Percentiles rank a stretch among this genome's conserved stretches.
Conservation (phyloP, 2,888 invertebrate species). For the Acleris holmiana region DNA sequence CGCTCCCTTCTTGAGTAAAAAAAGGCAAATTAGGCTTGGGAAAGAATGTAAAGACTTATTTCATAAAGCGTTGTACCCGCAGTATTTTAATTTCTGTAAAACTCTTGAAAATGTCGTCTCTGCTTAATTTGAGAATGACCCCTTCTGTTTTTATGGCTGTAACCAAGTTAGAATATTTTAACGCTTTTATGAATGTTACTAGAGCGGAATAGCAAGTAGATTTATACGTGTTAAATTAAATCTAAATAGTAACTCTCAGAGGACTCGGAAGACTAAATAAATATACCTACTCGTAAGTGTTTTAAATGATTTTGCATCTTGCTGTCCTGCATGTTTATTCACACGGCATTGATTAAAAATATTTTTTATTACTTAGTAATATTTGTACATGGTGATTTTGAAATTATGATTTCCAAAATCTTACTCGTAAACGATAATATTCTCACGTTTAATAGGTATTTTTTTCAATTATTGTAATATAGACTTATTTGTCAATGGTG, state of each 20-base stretch:
- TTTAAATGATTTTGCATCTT: too few relatives aligned
- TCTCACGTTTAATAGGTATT: too few relatives aligned
- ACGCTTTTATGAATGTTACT: not conserved
- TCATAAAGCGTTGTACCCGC: not conserved
- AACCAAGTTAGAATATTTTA: slow-evolving; percentile 7
- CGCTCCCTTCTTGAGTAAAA: not conserved
- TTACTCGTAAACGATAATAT: too few relatives aligned
- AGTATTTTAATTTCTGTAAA: slow-evolving; percentile 1
- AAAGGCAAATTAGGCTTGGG: not conserved
- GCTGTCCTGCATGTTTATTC: too few relatives aligned
- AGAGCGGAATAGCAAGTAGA: not conserved
- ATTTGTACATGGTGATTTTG: too few relatives aligned
- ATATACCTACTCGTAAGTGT: too few relatives aligned
- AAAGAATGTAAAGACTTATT: not conserved
- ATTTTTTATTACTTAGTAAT: too few relatives aligned
- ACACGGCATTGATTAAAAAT: too few relatives aligned
- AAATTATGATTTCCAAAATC: too few relatives aligned
- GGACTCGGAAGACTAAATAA: too few relatives aligned
- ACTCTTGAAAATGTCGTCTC: slow-evolving; percentile 5
- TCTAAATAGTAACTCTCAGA: not conserved
- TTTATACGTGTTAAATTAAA: not conserved
- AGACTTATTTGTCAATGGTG: too few relatives aligned
- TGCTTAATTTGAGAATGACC: slow-evolving; percentile 4
- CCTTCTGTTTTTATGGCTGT: slow-evolving; percentile 10
- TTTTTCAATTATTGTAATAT: too few relatives aligned